Percentiles rank a stretch among this genome's conserved stretches.
Conservation (phyloP, 2,113 vertebrate species). For the Saiga tatarica region DNA sequence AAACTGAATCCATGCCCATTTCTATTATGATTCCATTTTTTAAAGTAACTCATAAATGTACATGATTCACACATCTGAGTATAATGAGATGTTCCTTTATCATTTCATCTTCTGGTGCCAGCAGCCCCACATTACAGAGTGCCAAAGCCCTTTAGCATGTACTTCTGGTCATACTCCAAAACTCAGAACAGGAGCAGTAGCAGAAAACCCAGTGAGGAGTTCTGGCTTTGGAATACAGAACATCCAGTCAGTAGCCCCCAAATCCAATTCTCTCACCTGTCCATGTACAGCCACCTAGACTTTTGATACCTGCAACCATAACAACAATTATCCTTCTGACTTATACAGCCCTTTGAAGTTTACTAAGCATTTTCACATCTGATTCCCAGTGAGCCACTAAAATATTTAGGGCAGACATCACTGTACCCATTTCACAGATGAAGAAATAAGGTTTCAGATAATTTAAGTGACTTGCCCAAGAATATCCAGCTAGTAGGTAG, state of each 20-base stretch:
- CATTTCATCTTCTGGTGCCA: constrained; percentile 54
- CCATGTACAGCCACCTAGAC: background rate
- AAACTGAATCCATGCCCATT: constrained; percentile 52
- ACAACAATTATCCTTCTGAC: background rate
- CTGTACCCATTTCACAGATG: background rate
- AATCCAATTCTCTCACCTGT: background rate
- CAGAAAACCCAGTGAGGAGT: background rate
- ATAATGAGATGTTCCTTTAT: constrained; percentile 50
- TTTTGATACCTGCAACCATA: background rate
- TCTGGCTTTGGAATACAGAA: background rate
- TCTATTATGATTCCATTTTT: constrained; percentile 40
- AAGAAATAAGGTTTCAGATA: background rate
- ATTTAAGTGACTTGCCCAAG: background rate
- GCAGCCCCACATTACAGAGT: constrained; percentile 39
- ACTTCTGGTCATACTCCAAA: constrained; percentile 42
- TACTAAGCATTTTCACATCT: background rate
- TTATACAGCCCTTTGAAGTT: background rate
- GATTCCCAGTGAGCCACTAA: background rate
- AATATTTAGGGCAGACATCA: background rate
- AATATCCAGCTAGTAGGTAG: background rate
- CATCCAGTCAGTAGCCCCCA: background rate
- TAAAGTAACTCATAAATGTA: constrained; percentile 61
- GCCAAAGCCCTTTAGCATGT: constrained; percentile 42
- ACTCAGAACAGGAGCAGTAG: background rate
- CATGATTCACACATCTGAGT: constrained; percentile 61